Percentiles rank a stretch among this genome's conserved stretches.
phyloP scores from a whole-genome alignment of 2,888 invertebrate genomes.

The Pharmacophagus antenor region DNA sequence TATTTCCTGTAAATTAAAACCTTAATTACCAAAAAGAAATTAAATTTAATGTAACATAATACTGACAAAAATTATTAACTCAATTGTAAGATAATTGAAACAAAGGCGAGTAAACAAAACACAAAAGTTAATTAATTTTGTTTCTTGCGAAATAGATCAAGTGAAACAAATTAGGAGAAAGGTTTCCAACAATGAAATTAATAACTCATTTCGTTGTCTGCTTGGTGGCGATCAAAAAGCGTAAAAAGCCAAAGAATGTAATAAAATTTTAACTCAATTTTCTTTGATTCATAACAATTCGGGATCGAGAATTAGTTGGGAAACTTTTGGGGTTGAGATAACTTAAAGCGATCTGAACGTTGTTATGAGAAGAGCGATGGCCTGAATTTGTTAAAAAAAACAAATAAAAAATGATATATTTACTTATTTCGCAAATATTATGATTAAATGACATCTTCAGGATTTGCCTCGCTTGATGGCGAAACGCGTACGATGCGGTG shows the following conservation, averaged over 20 bases:
- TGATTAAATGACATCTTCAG: too few species aligned
- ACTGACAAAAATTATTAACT: too few species aligned
- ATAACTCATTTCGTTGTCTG: conserved; percentile 22
- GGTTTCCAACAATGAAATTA: conserved; percentile 28
- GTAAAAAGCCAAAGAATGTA: conserved; percentile 20
- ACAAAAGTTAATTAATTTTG: conserved; percentile 25
- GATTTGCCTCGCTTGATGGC: too few species aligned
- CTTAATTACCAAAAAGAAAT: too few species aligned
- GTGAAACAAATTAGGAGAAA: conserved; percentile 19
- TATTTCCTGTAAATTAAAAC: too few species aligned
- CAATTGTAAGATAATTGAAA: too few species aligned
- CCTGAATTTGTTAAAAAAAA: too few species aligned
- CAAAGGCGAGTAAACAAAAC: background rate
- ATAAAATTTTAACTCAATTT: conserved; percentile 24
- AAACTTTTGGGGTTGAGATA: conserved; percentile 18
- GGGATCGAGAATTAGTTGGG: conserved; percentile 16
- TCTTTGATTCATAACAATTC: conserved; percentile 19
- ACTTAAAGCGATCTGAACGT: conserved; percentile 25
- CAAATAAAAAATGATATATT: too few species aligned
- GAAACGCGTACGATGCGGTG: too few species aligned
- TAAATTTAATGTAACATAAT: too few species aligned
- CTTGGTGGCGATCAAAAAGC: conserved; percentile 1
- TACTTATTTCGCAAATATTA: too few species aligned
- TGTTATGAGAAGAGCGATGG: background rate
- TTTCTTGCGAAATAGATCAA: conserved; percentile 22